These are phyloP conservation scores for Nipponacmea schrenckii DNA, from an alignment of 2,888 invertebrate genomes.

Conservation along the genomic window DNA sequence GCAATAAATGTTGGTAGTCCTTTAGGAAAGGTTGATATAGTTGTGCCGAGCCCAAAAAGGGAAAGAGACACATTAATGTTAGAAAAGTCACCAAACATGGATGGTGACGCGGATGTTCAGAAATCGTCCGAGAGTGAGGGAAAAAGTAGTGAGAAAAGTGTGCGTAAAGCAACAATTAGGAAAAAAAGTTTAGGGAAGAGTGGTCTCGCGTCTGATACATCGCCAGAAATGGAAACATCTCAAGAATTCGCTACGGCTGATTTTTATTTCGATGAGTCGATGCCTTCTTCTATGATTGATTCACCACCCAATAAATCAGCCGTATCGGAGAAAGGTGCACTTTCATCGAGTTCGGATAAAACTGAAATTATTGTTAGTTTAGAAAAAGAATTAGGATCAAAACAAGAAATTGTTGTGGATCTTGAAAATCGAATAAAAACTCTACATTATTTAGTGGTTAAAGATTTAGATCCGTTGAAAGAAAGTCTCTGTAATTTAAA, in stretches of 20 bases:
- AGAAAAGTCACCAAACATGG: constrained; percentile 22
- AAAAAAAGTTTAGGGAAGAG: constrained; percentile 23
- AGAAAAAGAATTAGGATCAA: constrained; percentile 13
- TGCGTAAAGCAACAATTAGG: constrained; percentile 25
- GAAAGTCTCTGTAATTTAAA: neutral
- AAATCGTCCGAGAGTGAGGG: constrained; percentile 33
- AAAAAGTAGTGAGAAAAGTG: constrained; percentile 29
- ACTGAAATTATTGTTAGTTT: constrained; percentile 14
- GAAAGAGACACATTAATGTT: constrained; percentile 7
- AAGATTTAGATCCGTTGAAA: neutral
- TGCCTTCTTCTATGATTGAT: constrained; percentile 83
- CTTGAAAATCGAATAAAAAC: constrained; percentile 6
- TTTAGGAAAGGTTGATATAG: neutral
- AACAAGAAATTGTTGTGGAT: constrained; percentile 11
- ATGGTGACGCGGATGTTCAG: constrained; percentile 10
- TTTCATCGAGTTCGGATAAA: constrained; percentile 19
- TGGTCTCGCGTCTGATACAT: constrained; percentile 34
- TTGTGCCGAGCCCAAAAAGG: neutral
- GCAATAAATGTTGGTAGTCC: constrained; percentile 2
- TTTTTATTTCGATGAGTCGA: constrained; percentile 89
- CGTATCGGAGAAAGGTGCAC: constrained; percentile 68
- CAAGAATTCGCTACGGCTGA: constrained; percentile 82
- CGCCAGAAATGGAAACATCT: constrained; percentile 59
- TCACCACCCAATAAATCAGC: constrained; percentile 62
- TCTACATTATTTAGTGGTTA: neutral